Evolutionary conservation across 2,888 invertebrate species (phyloP).

Genomic region (Hypsopygia costalis): DNA sequence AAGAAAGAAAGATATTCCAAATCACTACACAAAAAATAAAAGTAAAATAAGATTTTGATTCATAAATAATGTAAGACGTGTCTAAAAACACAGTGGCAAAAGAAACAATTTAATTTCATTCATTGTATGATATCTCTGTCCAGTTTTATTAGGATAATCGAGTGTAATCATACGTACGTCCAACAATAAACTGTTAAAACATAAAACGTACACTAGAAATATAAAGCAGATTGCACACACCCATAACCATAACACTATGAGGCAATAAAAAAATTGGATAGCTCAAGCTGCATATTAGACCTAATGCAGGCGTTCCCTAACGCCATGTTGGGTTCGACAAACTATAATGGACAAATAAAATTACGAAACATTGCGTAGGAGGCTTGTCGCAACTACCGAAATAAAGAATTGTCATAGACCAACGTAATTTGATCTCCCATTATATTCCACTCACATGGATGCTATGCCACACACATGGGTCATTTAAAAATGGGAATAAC

Average conservation of each 20-base stretch:
- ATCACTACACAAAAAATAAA: no score
- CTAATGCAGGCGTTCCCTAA: conserved; percentile 1
- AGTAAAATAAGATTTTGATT: no score
- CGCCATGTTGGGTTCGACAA: conserved; percentile 33
- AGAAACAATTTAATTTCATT: no score
- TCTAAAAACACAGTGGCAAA: no score
- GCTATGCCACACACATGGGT: no score
- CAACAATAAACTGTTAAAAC: not conserved
- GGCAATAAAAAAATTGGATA: conserved; percentile 9
- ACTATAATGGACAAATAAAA: conserved; percentile 38
- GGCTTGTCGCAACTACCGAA: conserved; percentile 23
- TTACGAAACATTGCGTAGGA: conserved; percentile 39
- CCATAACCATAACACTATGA: conserved; percentile 2
- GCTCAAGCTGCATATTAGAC: conserved; percentile 9
- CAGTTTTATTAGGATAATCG: no score
- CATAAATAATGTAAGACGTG: no score
- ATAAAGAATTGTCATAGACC: conserved; percentile 21
- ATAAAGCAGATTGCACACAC: conserved; percentile 3
- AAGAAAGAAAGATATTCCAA: no score
- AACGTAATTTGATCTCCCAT: conserved; percentile 14
- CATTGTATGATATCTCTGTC: no score
- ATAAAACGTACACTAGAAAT: not conserved
- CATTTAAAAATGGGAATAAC: no score
- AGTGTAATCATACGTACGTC: no score
- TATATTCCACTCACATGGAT: not conserved